Conservation (phyloP, 53 echinoderm and acorn worm genomes). For the Holothuria scabra region DNA sequence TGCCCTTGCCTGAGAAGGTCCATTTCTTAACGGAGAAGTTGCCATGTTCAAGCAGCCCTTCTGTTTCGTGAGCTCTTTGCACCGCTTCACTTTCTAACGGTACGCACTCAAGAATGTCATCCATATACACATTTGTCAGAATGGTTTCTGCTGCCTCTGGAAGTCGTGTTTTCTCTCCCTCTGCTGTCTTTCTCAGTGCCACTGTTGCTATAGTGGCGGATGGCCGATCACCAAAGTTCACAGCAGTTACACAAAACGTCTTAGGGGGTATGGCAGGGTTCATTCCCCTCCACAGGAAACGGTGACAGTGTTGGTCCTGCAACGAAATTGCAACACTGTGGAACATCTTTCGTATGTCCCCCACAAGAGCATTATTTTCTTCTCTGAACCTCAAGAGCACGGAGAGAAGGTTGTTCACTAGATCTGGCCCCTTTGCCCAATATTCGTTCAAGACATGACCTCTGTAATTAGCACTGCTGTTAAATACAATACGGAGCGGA, state of each 20-base stretch:
- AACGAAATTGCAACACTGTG: slow-evolving; percentile 40
- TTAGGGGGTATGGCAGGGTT: slow-evolving; percentile 24
- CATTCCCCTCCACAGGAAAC: slow-evolving; percentile 59
- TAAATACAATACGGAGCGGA: slow-evolving; percentile 57
- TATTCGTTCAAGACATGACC: slow-evolving; percentile 56
- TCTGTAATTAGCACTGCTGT: slow-evolving; percentile 55
- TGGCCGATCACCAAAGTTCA: slow-evolving; percentile 62
- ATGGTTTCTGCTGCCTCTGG: slow-evolving; percentile 55
- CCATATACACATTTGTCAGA: slow-evolving; percentile 56
- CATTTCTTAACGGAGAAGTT: slow-evolving; percentile 57
- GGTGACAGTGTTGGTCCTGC: slow-evolving; percentile 52
- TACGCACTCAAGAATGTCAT: slow-evolving; percentile 58
- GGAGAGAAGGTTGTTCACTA: slow-evolving; percentile 49
- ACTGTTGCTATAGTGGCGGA: slow-evolving; percentile 58
- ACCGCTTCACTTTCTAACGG: slow-evolving; percentile 15
- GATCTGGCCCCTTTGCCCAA: slow-evolving; percentile 62
- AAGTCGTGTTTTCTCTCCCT: slow-evolving; percentile 10
- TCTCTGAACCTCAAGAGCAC: slow-evolving; percentile 54
- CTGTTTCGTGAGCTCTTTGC: slow-evolving; percentile 37
- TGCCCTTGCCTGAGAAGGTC: slow-evolving; percentile 41
- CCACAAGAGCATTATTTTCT: slow-evolving; percentile 43
- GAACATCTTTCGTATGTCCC: slow-evolving; percentile 56
- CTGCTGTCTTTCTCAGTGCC: slow-evolving; percentile 60
- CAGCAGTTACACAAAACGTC: slow-evolving; percentile 57
- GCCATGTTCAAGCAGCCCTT: slow-evolving; percentile 51